Evolutionary conservation across 2,797 vertebrate genomes (phyloP).

Genomic region (Syncerus caffer): DNA sequence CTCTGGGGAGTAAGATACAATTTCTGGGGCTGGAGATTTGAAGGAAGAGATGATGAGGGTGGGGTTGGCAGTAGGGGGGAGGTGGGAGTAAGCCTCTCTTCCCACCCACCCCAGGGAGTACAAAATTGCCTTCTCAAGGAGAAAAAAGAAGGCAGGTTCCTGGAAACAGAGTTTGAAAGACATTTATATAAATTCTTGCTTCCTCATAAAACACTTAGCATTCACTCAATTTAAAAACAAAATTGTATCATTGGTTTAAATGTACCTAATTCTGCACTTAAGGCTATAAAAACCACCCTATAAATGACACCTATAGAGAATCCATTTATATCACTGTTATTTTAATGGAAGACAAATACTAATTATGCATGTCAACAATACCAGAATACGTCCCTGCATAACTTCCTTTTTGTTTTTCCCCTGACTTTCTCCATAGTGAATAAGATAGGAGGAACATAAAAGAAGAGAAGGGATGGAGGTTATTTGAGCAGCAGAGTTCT

Average conservation of each 20-base stretch:
- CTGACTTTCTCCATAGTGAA: not conserved
- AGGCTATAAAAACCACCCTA: not conserved
- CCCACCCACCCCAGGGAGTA: not conserved
- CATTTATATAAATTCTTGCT: not conserved
- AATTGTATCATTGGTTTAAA: conserved; percentile 32
- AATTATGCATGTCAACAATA: not conserved
- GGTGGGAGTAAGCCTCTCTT: not conserved
- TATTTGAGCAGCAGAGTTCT: conserved; percentile 62
- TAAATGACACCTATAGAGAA: not conserved
- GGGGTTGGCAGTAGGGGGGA: not conserved
- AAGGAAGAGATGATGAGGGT: not conserved
- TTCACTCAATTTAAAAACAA: conserved; percentile 41
- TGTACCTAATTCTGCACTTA: not conserved
- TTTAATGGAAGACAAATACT: not conserved
- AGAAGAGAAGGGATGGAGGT: conserved; percentile 6
- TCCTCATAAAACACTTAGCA: conserved; percentile 3
- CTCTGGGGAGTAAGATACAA: not conserved
- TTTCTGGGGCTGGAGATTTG: not conserved
- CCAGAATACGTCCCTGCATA: not conserved
- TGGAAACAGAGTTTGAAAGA: not conserved
- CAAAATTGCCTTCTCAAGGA: not conserved
- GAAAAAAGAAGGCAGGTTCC: not conserved
- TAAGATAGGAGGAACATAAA: not conserved
- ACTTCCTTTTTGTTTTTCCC: not conserved
- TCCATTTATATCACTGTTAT: not conserved